phyloP scores from a whole-genome alignment of 2,113 vertebrate species.

The Myrmecophaga tridactyla region DNA sequence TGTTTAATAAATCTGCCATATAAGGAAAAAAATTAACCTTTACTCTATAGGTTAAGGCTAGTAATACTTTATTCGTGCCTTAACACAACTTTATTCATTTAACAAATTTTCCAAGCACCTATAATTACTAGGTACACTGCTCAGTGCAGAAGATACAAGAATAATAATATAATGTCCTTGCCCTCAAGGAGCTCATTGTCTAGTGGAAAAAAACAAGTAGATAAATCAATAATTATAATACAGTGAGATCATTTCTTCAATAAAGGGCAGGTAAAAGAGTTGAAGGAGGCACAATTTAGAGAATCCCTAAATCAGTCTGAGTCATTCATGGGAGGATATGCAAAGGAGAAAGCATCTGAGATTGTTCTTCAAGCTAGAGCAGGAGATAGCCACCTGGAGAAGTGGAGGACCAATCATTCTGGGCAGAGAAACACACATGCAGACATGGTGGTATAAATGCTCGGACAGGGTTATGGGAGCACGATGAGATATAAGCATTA shows the following conservation, averaged over 20 bases:
- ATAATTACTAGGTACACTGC: background rate
- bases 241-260: background rate
- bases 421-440: background rate
- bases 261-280: background rate
- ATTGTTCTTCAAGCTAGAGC: background rate
- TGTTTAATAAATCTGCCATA: background rate
- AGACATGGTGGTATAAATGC: background rate
- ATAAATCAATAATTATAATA: background rate
- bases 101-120: background rate
- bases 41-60: background rate
- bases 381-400: background rate
- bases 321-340: background rate
- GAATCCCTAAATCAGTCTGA: background rate
- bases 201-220: slow-evolving; percentile 7
- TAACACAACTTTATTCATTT: background rate
- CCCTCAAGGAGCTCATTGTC: background rate
- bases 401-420: background rate
- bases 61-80: background rate
- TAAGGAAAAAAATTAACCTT: background rate
- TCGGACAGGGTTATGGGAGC: background rate
- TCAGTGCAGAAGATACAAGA: background rate
- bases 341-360: background rate
- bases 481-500: background rate
- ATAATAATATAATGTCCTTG: background rate
- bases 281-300: background rate